Base-by-base conservation (phyloP, 2,888 invertebrate genomes). In the Megaustenia siamemsis region DNA sequence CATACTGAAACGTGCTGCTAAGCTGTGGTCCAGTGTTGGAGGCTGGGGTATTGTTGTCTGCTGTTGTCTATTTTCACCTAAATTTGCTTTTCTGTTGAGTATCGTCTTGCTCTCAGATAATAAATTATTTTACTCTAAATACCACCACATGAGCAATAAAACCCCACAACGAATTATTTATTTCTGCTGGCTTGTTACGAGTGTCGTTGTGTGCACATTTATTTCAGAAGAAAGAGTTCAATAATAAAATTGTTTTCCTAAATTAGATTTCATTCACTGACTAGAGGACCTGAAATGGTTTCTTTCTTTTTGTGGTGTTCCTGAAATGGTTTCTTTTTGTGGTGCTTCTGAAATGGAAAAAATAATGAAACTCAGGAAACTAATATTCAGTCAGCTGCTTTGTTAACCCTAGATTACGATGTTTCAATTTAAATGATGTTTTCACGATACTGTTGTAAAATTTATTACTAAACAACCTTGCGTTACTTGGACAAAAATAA, bases 1-100 rank as follows among this genome's bases (percentile, higher is more conserved):
- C 76, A 75, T 76, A 21, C 28, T 82, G 73, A 69, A 12, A 38
- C 43, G 40, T 45, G 68, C 15, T 49, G 45, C 49, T 2, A 21
- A 15, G 32, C 32, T 32, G 1, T 15, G n/a, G 53, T 76, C 76
- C 38, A 56, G 35, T 28, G 38, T 53, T 43, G 63, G 60, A 24
- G 24, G 10, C 10, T 43, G n/a, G 0, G 35, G 40, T 40, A 38
- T 1, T 12, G 24, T 40, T 0, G 56, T 53, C 21, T 40, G 24
- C 38, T 24, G 49, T 77, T 77, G 2, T 43, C 40, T 60, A 6
- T 38, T 24, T 24, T 38, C 40, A 32, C 18, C 21, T 12, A 0
- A 18, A 15, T 1, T 1, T 1, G 63, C 63, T 63, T 15, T 1
- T 32, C 15, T 32, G 3, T 15, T 63, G 32, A 12, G n/a, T 3